These are phyloP conservation scores for Bergia sp. DNA, from an alignment of 92 coral and sea anemone species.

Conservation along the genomic window DNA sequence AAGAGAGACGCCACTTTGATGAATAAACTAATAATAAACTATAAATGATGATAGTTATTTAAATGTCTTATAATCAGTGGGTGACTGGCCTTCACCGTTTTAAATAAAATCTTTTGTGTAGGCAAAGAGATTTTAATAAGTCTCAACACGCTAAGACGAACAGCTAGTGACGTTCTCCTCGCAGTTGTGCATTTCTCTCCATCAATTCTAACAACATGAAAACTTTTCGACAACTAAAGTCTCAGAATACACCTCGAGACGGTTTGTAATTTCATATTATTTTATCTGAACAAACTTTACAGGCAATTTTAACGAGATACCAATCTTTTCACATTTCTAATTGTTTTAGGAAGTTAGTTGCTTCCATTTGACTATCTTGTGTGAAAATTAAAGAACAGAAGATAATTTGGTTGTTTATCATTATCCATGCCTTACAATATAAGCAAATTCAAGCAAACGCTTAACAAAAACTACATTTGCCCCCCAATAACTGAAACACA, in stretches of 20 bases:
- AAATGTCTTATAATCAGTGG: constrained; percentile 43
- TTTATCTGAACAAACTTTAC: neutral
- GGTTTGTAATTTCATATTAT: constrained; percentile 14
- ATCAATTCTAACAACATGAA: constrained; percentile 30
- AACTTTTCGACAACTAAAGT: neutral
- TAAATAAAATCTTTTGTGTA: constrained; percentile 42
- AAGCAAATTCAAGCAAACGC: neutral
- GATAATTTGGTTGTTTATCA: neutral
- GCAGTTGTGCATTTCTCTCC: constrained; percentile 8
- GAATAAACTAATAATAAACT: constrained; percentile 29
- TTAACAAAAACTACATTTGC: neutral
- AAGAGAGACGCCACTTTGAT: constrained; percentile 25
- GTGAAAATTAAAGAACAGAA: neutral
- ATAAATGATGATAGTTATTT: constrained; percentile 41
- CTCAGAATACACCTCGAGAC: constrained; percentile 24
- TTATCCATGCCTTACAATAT: neutral
- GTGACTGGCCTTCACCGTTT: constrained; percentile 36
- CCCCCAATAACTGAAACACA: neutral
- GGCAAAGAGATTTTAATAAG: constrained; percentile 6
- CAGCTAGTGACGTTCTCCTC: neutral
- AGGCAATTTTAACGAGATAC: neutral
- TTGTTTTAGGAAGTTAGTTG: neutral
- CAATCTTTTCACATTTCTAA: neutral
- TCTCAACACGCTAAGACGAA: neutral
- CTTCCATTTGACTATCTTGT: constrained; percentile 8